Conservation (phyloP, 2,888 invertebrate species). For the Geotrupes spiniger region DNA sequence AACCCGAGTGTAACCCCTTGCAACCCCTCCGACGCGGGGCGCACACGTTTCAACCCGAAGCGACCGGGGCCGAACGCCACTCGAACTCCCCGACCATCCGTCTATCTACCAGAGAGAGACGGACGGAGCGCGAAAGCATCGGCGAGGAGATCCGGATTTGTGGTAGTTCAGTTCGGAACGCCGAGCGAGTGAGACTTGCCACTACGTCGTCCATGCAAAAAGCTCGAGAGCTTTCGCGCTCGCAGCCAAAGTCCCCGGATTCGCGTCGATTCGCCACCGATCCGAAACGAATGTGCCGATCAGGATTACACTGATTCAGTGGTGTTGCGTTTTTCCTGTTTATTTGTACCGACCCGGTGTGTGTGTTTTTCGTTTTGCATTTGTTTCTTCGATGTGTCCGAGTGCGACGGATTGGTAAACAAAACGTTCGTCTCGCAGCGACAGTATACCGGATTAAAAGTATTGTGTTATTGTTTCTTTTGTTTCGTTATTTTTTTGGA, state of each 20-base stretch:
- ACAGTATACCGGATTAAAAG: constrained; percentile 22
- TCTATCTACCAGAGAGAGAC: constrained; percentile 1
- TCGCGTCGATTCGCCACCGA: constrained; percentile 19
- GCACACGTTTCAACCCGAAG: constrained; percentile 36
- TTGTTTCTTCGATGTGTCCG: not conserved
- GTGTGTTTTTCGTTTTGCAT: constrained; percentile 9
- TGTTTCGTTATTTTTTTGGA: constrained; percentile 13
- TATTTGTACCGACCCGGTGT: constrained; percentile 19
- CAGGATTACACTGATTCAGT: constrained; percentile 12
- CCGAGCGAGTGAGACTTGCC: constrained; percentile 14
- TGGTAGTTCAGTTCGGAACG: constrained; percentile 30
- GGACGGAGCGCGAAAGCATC: constrained; percentile 19
- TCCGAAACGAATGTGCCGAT: constrained; percentile 18
- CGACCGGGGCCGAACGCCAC: constrained; percentile 34
- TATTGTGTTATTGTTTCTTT: constrained; percentile 28
- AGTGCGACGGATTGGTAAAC: constrained; percentile 20
- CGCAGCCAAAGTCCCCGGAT: not conserved
- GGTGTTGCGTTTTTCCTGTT: constrained; percentile 20
- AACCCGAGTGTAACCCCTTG: constrained; percentile 41
- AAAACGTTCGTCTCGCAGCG: constrained; percentile 3
- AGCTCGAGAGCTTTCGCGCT: constrained; percentile 7
- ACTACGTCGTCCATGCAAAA: constrained; percentile 5
- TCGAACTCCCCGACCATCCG: constrained; percentile 31
- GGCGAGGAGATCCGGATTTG: constrained; percentile 25
- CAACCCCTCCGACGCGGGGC: constrained; percentile 29